phyloP scores from a whole-genome alignment of 2,113 vertebrate genomes.

The Blennius ocellaris region DNA sequence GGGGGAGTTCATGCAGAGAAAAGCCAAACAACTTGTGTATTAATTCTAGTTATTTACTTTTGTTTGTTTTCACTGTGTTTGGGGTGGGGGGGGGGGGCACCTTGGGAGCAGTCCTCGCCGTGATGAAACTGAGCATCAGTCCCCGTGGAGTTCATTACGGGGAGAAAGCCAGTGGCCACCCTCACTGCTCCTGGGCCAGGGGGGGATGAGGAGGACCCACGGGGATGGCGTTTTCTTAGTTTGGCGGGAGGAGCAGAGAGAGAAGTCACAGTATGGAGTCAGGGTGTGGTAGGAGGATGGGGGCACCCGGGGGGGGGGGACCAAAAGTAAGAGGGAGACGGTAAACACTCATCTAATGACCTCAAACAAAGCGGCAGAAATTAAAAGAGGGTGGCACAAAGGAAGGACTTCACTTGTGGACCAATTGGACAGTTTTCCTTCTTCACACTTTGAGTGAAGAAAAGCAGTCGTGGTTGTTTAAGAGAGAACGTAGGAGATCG shows the following conservation, averaged over 20 bases:
- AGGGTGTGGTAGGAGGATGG: slow-evolving; percentile 15
- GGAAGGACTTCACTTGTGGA: slow-evolving; percentile 18
- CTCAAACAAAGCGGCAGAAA: slow-evolving; percentile 61
- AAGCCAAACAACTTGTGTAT: slow-evolving; percentile 62
- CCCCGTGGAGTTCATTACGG: slow-evolving; percentile 84
- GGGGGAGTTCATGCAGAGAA: slow-evolving; percentile 1
- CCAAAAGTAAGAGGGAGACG: slow-evolving; percentile 35
- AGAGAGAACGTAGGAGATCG: too few relatives aligned
- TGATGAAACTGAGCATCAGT: slow-evolving; percentile 79
- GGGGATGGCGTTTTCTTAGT: slow-evolving; percentile 43
- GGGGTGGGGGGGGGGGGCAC: too few relatives aligned
- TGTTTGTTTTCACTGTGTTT: slow-evolving; percentile 80
- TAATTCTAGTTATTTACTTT: slow-evolving; percentile 79
- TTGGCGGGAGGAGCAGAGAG: slow-evolving; percentile 32
- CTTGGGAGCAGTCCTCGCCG: slow-evolving; percentile 80
- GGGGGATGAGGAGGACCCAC: slow-evolving; percentile 67
- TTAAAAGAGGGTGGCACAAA: slow-evolving; percentile 38
- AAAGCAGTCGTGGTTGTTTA: background rate
- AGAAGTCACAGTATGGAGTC: slow-evolving; percentile 35
- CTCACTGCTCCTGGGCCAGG: slow-evolving; percentile 59
- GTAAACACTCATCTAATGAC: slow-evolving; percentile 73
- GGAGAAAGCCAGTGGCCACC: slow-evolving; percentile 53
- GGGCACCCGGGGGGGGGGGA: slow-evolving; percentile 50
- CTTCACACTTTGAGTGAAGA: background rate
- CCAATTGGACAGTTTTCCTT: slow-evolving; percentile 6